Conservation (phyloP, 1,140 invertebrate genomes). For the Nebria ingens region DNA sequence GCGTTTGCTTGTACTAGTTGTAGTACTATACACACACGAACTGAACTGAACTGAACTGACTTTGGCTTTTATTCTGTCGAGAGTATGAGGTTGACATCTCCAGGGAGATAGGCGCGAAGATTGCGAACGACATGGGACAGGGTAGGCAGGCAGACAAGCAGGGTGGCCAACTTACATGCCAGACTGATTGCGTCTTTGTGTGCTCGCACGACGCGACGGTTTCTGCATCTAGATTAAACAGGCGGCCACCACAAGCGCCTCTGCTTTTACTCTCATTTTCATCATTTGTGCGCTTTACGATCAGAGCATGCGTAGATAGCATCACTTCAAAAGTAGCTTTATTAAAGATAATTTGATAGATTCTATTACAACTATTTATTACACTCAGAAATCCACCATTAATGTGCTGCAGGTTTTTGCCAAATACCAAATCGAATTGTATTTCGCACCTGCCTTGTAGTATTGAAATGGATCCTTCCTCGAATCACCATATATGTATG, state of each 20-base stretch:
- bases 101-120: slow-evolving; percentile 7
- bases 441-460: no score
- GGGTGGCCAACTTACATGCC: neutral
- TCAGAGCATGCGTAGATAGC: neutral
- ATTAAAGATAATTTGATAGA: no score
- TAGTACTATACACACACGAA: no score
- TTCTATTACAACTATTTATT: no score
- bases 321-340: neutral
- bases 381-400: no score
- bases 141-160: neutral
- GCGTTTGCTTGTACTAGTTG: no score
- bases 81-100: slow-evolving; percentile 2
- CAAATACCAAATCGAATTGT: neutral
- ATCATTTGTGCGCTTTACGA: neutral
- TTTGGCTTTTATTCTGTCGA: neutral
- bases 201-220: neutral
- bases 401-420: neutral
- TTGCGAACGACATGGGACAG: slow-evolving; percentile 2
- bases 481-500: slow-evolving; percentile 1
- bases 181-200: slow-evolving; percentile 8
- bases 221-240: slow-evolving; percentile 6
- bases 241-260: neutral
- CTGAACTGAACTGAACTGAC: no score
- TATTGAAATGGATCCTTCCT: neutral
- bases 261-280: neutral